phyloP scores from a whole-genome alignment of 2,113 vertebrate genomes.

The Phyllostomus hastatus region DNA sequence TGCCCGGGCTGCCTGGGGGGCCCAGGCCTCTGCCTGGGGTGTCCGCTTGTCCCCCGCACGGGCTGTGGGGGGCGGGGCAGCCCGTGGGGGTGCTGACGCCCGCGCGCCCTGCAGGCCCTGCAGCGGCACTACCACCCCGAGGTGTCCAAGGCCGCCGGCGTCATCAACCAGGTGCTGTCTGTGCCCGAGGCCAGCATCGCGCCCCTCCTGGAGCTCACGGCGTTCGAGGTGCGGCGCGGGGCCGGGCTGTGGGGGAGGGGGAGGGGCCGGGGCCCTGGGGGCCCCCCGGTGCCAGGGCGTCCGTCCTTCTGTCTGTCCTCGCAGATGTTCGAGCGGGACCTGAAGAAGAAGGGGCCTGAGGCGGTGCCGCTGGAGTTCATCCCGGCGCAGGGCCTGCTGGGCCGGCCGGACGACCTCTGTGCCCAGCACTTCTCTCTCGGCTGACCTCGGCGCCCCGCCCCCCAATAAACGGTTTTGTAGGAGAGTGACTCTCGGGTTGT shows the following conservation, averaged over 20 bases:
- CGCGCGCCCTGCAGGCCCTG: constrained; percentile 79
- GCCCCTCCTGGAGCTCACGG: constrained; percentile 85
- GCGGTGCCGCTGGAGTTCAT: constrained; percentile 89
- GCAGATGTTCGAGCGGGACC: constrained; percentile 91
- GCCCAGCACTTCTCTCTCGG: constrained; percentile 87
- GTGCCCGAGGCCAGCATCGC: constrained; percentile 87
- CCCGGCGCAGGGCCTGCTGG: constrained; percentile 83
- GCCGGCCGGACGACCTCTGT: constrained; percentile 82
- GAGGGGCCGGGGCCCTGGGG: accelerated
- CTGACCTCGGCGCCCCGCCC: constrained; percentile 44
- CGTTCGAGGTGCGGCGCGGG: constrained; percentile 83
- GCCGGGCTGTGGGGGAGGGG: accelerated
- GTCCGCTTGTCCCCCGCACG: accelerated
- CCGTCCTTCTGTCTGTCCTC: accelerated
- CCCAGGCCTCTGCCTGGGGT: too few species aligned
- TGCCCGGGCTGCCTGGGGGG: too few species aligned
- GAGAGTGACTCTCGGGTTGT: accelerated
- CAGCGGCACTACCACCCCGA: constrained; percentile 95
- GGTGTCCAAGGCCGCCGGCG: constrained; percentile 87
- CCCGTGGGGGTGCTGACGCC: background rate
- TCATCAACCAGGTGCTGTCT: constrained; percentile 85
- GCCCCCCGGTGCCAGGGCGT: accelerated
- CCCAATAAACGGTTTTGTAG: background rate
- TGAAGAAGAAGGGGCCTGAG: constrained; percentile 80
- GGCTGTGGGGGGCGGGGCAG: background rate